Evolutionary conservation across 37 sponge, comb jelly and placozoan genomes (phyloP), one percentile per base, ranked within the genome.

Genomic region (Diacarnus erythraeanus): DNA sequence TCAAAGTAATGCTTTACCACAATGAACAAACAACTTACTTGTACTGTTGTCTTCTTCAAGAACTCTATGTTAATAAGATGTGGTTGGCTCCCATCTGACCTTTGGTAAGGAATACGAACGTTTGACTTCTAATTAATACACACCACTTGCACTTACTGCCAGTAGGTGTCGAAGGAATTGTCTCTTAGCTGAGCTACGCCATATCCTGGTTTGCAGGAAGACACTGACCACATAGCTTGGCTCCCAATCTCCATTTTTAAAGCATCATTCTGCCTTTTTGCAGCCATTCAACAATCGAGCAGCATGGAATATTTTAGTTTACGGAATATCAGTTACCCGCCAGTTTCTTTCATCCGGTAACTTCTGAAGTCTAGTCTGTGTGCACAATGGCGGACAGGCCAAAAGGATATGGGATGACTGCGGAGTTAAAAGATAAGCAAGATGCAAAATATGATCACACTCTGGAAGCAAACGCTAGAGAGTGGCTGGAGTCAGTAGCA

Each of bases 171-270:
- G 2, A 57, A 64, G 22, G 83, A 77, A 60, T 74, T 71, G 72
- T 98, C 99, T 76, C 94, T 58, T 38, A 98, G 75, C 35, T 98
- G 86, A 23, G 87, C 30, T 15, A 98, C 90, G 3, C 99, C 99
- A 69, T 79, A 91, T 0, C 99, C 99, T n/a, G 90, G 83, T 61
- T 98, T 98, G 77, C 99, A 95, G 41, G 99, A 93, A 34, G 96
- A 96, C n/a, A 98, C 80, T 25, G 94, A 88, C 99, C 99, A 98
- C 54, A 93, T 92, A 23, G 90, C 94, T 60, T 96, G 85, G 35
- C 59, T 64, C 2, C 93, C 88, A 36, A 92, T 77, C 64, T 94
- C 95, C 44, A 85, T 77, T 33, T 37, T 57, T 38, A 21, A 27
- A 67, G 75, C 8, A n/a, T n/a, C n/a, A n/a, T n/a, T n/a, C n/a